Percentiles rank a stretch among this genome's conserved stretches.
Conservation (phyloP, 1,140 invertebrate species). For the Calosoma granatense region DNA sequence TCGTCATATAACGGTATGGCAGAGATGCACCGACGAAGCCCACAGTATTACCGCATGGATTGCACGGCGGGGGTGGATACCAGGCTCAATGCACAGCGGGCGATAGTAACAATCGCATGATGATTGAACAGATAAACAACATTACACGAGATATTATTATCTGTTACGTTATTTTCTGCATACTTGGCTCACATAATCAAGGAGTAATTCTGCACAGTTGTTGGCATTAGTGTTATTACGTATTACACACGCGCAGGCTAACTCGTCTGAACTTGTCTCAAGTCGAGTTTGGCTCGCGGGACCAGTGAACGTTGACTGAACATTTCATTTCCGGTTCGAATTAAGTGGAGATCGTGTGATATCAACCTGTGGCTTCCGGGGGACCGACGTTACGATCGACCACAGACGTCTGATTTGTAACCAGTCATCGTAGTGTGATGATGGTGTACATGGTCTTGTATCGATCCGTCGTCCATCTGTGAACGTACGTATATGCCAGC, state of each 20-base stretch:
- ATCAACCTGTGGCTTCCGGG: constrained; percentile 8
- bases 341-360: constrained; percentile 6
- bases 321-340: constrained; percentile 6
- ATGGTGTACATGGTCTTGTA: background rate
- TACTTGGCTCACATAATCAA: too few species aligned
- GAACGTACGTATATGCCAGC: too few species aligned
- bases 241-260: too few species aligned
- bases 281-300: background rate
- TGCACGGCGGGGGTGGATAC: too few species aligned
- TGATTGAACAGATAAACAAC: background rate
- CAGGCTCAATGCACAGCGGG: too few species aligned
- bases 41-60: too few species aligned
- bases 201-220: too few species aligned
- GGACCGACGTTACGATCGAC: background rate
- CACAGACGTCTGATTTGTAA: constrained; percentile 1
- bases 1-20: too few species aligned
- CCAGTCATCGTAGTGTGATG: background rate
- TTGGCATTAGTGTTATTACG: too few species aligned
- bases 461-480: background rate
- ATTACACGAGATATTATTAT: background rate
- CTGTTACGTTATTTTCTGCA: too few species aligned
- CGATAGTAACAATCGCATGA: background rate
- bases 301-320: background rate
- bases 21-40: too few species aligned
- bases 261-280: too few species aligned